A percentile compares a stretch with the other conserved stretches of the same genome.
Evolutionary conservation across 2,888 invertebrate genomes (phyloP).

Genomic region (Elmis aenea): DNA sequence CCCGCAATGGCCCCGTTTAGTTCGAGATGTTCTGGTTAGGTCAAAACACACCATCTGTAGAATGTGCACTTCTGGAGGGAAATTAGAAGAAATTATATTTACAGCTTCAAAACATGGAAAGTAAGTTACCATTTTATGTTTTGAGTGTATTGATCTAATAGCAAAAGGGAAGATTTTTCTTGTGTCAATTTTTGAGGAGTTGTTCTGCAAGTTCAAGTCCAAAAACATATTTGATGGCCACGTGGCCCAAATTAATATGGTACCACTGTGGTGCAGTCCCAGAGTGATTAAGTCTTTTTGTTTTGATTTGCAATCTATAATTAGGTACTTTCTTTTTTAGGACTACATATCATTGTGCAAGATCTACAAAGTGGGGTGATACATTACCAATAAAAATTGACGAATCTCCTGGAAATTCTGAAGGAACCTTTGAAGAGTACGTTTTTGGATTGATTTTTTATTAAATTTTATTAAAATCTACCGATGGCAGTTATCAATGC

Average conservation of each 20-base stretch:
- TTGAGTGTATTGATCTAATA: too few relatives aligned
- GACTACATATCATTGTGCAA: conserved; percentile 66
- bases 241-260: too few relatives aligned
- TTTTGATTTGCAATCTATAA: conserved; percentile 7
- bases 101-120: conserved; percentile 71
- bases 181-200: neutral
- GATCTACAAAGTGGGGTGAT: conserved; percentile 75
- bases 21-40: conserved; percentile 64
- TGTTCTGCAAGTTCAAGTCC: neutral
- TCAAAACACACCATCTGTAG: conserved; percentile 72
- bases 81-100: conserved; percentile 71
- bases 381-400: conserved; percentile 60
- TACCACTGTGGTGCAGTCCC: too few relatives aligned
- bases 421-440: too few relatives aligned
- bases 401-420: conserved; percentile 3
- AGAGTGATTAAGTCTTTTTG: too few relatives aligned
- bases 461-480: too few relatives aligned
- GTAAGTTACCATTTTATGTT: conserved; percentile 50
- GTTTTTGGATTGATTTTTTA: too few relatives aligned
- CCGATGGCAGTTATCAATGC: too few relatives aligned
- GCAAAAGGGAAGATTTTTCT: neutral
- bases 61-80: conserved; percentile 69
- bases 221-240: too few relatives aligned
- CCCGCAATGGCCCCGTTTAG: conserved; percentile 73
- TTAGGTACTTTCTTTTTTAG: conserved; percentile 39